Percentiles rank a stretch among this genome's conserved stretches.
Conservation (phyloP, 2,113 vertebrate species). For the Galemys pyrenaicus region DNA sequence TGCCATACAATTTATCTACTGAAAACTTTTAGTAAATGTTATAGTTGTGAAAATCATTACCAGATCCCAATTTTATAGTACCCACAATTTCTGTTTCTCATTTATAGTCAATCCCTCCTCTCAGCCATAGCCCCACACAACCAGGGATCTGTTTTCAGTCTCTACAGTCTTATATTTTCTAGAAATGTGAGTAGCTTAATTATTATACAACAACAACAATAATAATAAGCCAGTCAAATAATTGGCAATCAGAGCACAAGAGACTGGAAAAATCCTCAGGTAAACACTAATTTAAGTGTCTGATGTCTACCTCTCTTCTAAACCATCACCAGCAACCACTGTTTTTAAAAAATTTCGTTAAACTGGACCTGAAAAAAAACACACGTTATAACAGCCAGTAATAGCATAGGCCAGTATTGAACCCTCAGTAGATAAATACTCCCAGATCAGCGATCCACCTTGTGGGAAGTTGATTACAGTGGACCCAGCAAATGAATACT, state of each 20-base stretch:
- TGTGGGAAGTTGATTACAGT: background rate
- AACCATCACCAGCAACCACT: background rate
- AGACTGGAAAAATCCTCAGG: background rate
- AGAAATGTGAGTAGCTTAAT: no score
- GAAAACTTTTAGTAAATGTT: no score
- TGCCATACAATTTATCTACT: no score
- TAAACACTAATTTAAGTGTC: background rate
- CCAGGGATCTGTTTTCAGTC: background rate
- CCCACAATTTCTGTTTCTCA: background rate
- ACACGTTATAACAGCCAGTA: background rate
- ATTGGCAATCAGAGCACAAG: background rate
- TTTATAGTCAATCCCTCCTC: background rate
- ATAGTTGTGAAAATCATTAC: no score
- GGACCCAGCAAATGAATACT: background rate
- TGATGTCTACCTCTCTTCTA: background rate
- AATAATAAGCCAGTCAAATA: background rate
- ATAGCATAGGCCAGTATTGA: background rate
- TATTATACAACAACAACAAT: background rate
- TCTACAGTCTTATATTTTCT: background rate
- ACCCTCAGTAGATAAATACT: background rate
- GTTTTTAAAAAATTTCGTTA: background rate
- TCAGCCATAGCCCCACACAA: background rate
- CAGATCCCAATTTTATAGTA: no score
- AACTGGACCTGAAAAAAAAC: background rate
- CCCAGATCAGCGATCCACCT: background rate